Evolutionary conservation across 2,113 vertebrate genomes (phyloP).

Genomic region (Trematomus loennbergii): DNA sequence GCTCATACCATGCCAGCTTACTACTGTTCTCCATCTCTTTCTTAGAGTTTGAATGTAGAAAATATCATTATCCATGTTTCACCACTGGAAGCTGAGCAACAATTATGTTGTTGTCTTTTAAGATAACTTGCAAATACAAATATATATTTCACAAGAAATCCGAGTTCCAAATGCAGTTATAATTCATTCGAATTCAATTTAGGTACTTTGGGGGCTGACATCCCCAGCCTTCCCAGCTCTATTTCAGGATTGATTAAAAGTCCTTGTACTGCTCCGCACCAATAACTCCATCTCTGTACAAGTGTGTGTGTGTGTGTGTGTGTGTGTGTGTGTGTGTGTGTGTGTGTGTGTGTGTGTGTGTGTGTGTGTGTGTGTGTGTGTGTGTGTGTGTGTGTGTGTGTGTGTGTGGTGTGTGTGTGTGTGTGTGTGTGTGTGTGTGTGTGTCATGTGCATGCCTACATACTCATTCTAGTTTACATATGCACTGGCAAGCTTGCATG

Average conservation of each 20-base stretch:
- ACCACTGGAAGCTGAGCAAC: neutral
- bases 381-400: neutral
- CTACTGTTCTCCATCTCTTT: too few species aligned
- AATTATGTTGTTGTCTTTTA: too few species aligned
- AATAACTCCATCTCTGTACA: conserved; percentile 43
- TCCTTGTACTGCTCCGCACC: conserved; percentile 52
- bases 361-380: neutral
- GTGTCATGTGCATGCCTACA: neutral
- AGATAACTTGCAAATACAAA: neutral
- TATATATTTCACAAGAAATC: too few species aligned
- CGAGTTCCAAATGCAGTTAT: neutral
- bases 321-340: neutral
- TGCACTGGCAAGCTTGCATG: conserved; percentile 10
- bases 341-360: neutral
- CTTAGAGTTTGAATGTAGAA: neutral
- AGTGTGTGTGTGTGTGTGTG: neutral
- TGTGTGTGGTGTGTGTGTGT: neutral
- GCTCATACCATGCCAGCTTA: neutral
- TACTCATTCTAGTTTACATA: conserved; percentile 28
- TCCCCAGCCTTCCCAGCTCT: conserved; percentile 9
- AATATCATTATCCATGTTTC: neutral
- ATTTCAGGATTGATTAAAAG: conserved; percentile 63
- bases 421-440: neutral
- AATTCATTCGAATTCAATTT: conserved; percentile 3
- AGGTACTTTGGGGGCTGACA: neutral